Percentiles rank a stretch among this genome's conserved stretches.
phyloP scores from a whole-genome alignment of 2,888 invertebrate species.

The Pilophorus perplexus region DNA sequence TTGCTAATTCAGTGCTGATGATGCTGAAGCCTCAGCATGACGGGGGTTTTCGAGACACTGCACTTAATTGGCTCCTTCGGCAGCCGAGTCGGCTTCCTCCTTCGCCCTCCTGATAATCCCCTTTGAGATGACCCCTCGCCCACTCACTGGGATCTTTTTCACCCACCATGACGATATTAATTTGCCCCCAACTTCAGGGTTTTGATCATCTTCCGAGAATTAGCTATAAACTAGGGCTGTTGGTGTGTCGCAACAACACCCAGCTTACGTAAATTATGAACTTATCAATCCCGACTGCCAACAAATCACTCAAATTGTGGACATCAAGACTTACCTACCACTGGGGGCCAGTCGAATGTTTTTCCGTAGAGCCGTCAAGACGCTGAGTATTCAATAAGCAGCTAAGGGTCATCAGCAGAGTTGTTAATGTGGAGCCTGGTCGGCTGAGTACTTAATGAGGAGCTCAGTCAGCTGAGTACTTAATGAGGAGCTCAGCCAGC shows the following conservation, averaged over 20 bases:
- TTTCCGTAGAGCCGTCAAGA: no score
- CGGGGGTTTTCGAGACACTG: slow-evolving; percentile 25
- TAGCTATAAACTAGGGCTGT: neutral
- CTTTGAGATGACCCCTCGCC: neutral
- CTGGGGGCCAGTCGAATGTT: no score
- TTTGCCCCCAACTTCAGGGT: neutral
- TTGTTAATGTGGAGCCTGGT: no score
- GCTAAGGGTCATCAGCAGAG: no score
- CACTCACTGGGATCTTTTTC: neutral
- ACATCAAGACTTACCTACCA: no score
- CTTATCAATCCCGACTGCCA: no score
- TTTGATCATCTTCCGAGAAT: slow-evolving; percentile 16
- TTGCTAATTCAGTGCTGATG: slow-evolving; percentile 44
- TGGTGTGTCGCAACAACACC: neutral
- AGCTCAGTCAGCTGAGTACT: no score
- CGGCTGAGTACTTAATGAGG: no score
- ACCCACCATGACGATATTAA: slow-evolving; percentile 5
- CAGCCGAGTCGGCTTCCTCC: neutral
- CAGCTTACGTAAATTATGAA: neutral
- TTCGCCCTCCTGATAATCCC: neutral
- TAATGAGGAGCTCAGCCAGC: no score
- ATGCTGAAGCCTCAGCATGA: slow-evolving; percentile 35
- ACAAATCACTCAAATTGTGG: no score
- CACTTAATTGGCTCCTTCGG: slow-evolving; percentile 42
- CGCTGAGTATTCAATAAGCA: no score